These are phyloP conservation scores for Oligia strigilis DNA, from an alignment of 2,888 invertebrate genomes.

Conservation along the genomic window DNA sequence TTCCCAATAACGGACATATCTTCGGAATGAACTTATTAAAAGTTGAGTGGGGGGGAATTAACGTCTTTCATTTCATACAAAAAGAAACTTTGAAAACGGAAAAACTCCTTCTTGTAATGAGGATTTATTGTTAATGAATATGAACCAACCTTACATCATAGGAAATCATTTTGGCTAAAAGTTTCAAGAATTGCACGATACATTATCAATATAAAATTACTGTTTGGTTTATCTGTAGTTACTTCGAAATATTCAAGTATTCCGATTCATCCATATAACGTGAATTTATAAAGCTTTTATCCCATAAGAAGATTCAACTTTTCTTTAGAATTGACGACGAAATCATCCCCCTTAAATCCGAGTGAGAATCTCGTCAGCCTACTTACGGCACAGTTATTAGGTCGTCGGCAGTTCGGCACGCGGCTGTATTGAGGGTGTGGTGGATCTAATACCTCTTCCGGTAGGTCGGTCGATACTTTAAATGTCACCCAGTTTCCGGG, in stretches of 20 bases:
- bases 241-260: neutral
- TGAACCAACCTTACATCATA: neutral
- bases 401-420: slow-evolving; percentile 58
- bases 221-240: neutral
- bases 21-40: slow-evolving; percentile 13
- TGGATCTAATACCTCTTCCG: slow-evolving; percentile 74
- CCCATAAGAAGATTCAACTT: slow-evolving; percentile 22
- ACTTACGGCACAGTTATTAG: slow-evolving; percentile 61
- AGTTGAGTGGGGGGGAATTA: neutral
- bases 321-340: slow-evolving; percentile 15
- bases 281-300: slow-evolving; percentile 10
- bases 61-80: neutral
- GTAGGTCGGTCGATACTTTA: slow-evolving; percentile 80
- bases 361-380: slow-evolving; percentile 46
- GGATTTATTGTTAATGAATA: neutral
- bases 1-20: slow-evolving; percentile 37
- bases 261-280: slow-evolving; percentile 9
- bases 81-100: neutral
- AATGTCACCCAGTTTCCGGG: slow-evolving; percentile 84
- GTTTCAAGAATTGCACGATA: neutral
- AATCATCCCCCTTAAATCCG: slow-evolving; percentile 34
- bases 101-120: too few relatives aligned
- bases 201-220: too few relatives aligned
- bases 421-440: slow-evolving; percentile 65
- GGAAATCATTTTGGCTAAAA: neutral